These are phyloP conservation scores for Hydropsyche betteni DNA, from an alignment of 2,888 invertebrate species.

Conservation along the genomic window DNA sequence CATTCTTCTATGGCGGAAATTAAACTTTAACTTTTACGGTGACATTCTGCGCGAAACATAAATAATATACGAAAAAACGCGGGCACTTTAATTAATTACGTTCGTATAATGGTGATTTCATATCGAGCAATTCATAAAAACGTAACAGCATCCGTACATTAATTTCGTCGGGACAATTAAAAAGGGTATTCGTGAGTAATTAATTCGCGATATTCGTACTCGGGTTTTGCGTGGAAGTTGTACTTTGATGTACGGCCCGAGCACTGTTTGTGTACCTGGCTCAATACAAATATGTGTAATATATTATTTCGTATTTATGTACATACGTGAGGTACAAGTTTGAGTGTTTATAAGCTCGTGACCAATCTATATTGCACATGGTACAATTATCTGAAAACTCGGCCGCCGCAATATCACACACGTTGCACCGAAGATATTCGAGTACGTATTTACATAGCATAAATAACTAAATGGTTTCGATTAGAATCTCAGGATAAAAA, in stretches of 20 bases:
- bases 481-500: too few relatives aligned
- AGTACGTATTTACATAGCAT: too few relatives aligned
- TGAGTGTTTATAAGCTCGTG: slow-evolving; percentile 6
- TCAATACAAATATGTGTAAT: slow-evolving; percentile 8
- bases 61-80: too few relatives aligned
- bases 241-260: slow-evolving; percentile 31
- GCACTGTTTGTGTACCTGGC: slow-evolving; percentile 9
- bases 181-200: slow-evolving; percentile 49
- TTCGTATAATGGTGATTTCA: not conserved
- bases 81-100: not conserved
- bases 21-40: slow-evolving; percentile 12
- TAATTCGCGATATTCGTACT: slow-evolving; percentile 44
- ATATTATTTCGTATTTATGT: not conserved
- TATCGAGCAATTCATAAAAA: not conserved
- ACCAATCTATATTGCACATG: slow-evolving; percentile 27
- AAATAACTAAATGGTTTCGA: too few relatives aligned
- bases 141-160: slow-evolving; percentile 7
- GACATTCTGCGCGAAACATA: not conserved
- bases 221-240: slow-evolving; percentile 47
- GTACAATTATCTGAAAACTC: slow-evolving; percentile 29
- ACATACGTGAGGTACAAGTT: not conserved
- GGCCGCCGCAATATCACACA: not conserved
- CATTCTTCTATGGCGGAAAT: slow-evolving; percentile 22
- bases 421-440: not conserved
- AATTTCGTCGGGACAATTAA: slow-evolving; percentile 46